These are phyloP conservation scores for Pachymerium ferrugineum DNA, from an alignment of 2,888 invertebrate genomes.

Conservation along the genomic window DNA sequence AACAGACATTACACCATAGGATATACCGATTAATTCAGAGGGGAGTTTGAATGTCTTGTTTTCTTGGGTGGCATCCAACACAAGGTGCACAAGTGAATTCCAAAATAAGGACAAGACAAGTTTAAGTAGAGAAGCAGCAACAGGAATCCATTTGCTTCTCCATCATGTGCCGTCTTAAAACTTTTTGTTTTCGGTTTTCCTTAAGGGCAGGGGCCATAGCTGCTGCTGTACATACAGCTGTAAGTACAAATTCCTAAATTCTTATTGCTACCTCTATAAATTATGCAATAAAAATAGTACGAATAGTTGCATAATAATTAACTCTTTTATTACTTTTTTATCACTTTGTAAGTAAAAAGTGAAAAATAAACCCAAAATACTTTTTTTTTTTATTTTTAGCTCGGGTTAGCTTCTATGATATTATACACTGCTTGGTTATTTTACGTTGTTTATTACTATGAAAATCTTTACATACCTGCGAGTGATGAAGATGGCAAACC, in stretches of 20 bases:
- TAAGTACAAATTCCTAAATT: background rate
- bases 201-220: constrained; percentile 18
- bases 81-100: constrained; percentile 5
- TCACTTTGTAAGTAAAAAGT: too few relatives aligned
- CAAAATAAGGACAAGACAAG: constrained; percentile 16
- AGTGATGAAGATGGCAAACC: background rate
- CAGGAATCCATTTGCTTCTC: too few relatives aligned
- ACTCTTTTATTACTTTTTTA: too few relatives aligned
- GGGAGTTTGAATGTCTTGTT: background rate
- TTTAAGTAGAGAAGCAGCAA: background rate
- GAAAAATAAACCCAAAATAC: too few relatives aligned
- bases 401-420: background rate
- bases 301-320: too few relatives aligned
- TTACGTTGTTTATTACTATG: background rate
- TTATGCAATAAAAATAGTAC: too few relatives aligned
- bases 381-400: constrained; percentile 23
- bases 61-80: constrained; percentile 20
- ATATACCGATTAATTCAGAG: background rate
- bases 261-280: background rate
- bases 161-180: constrained; percentile 7
- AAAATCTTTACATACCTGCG: background rate
- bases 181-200: constrained; percentile 7
- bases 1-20: too few relatives aligned
- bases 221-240: constrained; percentile 17
- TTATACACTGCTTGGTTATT: background rate